Evolutionary conservation across 1,140 invertebrate genomes (phyloP).

Genomic region (Bemisia tabaci): DNA sequence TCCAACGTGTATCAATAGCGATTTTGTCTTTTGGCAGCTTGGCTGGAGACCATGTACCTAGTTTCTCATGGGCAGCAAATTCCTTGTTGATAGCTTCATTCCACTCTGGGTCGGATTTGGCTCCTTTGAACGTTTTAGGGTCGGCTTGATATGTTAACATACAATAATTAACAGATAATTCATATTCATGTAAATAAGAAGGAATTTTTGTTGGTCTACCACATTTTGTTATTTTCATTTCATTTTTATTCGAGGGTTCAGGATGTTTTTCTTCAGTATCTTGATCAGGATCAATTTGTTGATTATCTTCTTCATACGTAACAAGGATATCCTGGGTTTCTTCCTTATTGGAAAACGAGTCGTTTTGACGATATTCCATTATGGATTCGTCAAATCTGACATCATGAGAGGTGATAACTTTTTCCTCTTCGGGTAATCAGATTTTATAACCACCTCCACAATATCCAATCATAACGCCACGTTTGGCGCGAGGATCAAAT

Average conservation of each 20-base stretch:
- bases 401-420: conserved; percentile 8
- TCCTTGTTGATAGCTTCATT: conserved; percentile 29
- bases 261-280: conserved; percentile 3
- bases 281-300: conserved; percentile 3
- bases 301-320: not conserved
- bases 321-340: no score
- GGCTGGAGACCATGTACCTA: conserved; percentile 28
- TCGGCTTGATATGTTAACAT: conserved; percentile 7
- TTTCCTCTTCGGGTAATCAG: conserved; percentile 6
- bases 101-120: conserved; percentile 28
- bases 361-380: no score
- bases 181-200: no score
- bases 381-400: conserved; percentile 11
- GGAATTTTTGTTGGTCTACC: no score
- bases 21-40: conserved; percentile 22
- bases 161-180: conserved; percentile 12
- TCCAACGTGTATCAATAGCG: conserved; percentile 28
- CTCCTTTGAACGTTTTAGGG: conserved; percentile 23
- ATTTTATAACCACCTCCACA: conserved; percentile 6
- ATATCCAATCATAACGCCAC: conserved; percentile 10
- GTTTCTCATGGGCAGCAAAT: conserved; percentile 26
- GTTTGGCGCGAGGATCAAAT: conserved; percentile 7
- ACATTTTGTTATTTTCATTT: no score
- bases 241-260: no score
- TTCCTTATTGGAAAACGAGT: no score